A percentile compares a stretch with the other conserved stretches of the same genome.
These are phyloP conservation scores for Hydractinia echinata DNA, from an alignment of 30 jellyfish, hydroid and myxozoan species.

Conservation along the genomic window DNA sequence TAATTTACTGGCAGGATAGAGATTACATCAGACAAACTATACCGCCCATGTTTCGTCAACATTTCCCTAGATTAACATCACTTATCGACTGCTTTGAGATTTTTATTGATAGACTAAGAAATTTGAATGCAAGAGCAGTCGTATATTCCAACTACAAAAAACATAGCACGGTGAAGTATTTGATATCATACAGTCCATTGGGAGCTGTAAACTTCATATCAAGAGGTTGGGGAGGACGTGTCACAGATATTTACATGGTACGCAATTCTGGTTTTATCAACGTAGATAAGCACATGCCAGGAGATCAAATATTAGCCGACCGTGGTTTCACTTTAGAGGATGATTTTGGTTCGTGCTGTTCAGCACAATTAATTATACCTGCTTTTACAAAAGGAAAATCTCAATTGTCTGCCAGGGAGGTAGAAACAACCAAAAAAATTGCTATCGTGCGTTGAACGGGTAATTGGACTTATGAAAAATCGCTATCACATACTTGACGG, in stretches of 20 bases:
- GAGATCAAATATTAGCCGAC: no score
- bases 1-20: constrained; percentile 44
- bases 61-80: no score
- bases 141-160: constrained; percentile 15
- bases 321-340: constrained; percentile 24
- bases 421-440: constrained; percentile 1
- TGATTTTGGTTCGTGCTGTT: constrained; percentile 27
- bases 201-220: constrained; percentile 40
- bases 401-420: constrained; percentile 10
- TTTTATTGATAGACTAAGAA: constrained; percentile 36
- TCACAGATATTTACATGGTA: no score
- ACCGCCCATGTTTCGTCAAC: neutral
- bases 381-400: constrained; percentile 34
- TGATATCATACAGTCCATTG: constrained; percentile 19
- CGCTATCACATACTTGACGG: constrained; percentile 25
- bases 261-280: no score
- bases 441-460: constrained; percentile 40
- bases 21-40: constrained; percentile 1
- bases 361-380: constrained; percentile 34
- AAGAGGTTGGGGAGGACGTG: no score
- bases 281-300: no score
- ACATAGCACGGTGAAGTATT: constrained; percentile 36
- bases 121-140: constrained; percentile 42
- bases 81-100: constrained; percentile 45
- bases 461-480: constrained; percentile 23